These are phyloP conservation scores for Diachasma alloeum DNA, from an alignment of 1,140 invertebrate genomes.

Conservation along the genomic window DNA sequence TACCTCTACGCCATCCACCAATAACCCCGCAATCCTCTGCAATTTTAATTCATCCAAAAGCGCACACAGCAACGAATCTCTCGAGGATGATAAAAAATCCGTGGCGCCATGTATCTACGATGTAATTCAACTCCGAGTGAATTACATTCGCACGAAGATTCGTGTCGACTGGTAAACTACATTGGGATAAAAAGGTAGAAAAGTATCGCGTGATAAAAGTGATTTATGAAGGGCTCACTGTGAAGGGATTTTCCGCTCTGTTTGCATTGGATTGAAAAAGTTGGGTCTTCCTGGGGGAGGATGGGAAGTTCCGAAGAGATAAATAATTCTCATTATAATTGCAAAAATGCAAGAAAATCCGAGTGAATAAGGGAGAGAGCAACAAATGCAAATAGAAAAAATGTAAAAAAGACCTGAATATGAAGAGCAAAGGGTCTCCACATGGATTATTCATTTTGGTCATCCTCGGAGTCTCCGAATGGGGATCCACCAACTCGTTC, in stretches of 20 bases:
- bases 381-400: background rate
- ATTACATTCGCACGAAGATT: conserved; percentile 42
- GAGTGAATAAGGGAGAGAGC: background rate
- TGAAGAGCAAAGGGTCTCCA: background rate
- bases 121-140: background rate
- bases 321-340: conserved; percentile 12
- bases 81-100: background rate
- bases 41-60: conserved; percentile 54
- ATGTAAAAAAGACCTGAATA: background rate
- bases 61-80: background rate
- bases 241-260: background rate
- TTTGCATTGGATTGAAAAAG: background rate
- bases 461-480: background rate
- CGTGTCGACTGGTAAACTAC: conserved; percentile 45
- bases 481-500: background rate
- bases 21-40: conserved; percentile 53
- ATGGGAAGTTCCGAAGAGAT: background rate
- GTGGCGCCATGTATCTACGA: background rate
- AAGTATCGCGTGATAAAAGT: conserved; percentile 39
- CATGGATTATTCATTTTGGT: conserved; percentile 23
- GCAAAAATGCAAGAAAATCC: conserved; percentile 4
- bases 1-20: conserved; percentile 40
- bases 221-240: conserved; percentile 17
- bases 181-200: conserved; percentile 23
- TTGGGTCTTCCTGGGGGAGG: background rate